phyloP scores from a whole-genome alignment of 2,797 vertebrate genomes.

The Enteromius unitaeniatus region DNA sequence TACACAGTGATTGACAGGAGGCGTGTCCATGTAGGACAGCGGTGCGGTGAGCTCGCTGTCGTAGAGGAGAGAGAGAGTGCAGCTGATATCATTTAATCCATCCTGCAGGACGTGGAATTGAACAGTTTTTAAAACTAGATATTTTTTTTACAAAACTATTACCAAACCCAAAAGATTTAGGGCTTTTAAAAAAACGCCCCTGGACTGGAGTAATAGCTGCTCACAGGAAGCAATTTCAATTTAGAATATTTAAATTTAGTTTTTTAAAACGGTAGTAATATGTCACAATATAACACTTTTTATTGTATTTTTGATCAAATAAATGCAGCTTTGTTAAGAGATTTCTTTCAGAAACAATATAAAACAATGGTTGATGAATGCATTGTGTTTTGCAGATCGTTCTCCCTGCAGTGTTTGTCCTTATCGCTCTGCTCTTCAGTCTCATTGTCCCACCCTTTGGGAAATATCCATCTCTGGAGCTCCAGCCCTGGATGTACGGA shows the following conservation, averaged over 20 bases:
- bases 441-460: slow-evolving; percentile 86
- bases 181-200: too few species aligned
- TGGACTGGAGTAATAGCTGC: neutral
- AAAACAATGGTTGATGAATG: neutral
- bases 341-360: neutral
- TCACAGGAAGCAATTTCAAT: neutral
- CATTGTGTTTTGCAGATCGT: slow-evolving; percentile 76
- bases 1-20: too few species aligned
- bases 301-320: neutral
- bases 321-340: neutral
- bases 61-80: too few species aligned
- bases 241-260: neutral
- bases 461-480: slow-evolving; percentile 82
- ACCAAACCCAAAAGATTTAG: too few species aligned
- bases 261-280: neutral
- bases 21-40: too few species aligned
- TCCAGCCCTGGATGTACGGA: slow-evolving; percentile 89
- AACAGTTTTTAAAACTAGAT: too few species aligned
- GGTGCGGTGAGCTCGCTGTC: too few species aligned
- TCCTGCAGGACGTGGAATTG: too few species aligned
- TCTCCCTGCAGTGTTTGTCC: slow-evolving; percentile 88
- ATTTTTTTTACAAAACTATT: too few species aligned
- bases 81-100: too few species aligned
- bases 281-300: neutral
- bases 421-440: slow-evolving; percentile 87